Percentiles rank a stretch among this genome's conserved stretches.
Conservation (phyloP, 2,113 vertebrate species). For the Microtus richardsoni region DNA sequence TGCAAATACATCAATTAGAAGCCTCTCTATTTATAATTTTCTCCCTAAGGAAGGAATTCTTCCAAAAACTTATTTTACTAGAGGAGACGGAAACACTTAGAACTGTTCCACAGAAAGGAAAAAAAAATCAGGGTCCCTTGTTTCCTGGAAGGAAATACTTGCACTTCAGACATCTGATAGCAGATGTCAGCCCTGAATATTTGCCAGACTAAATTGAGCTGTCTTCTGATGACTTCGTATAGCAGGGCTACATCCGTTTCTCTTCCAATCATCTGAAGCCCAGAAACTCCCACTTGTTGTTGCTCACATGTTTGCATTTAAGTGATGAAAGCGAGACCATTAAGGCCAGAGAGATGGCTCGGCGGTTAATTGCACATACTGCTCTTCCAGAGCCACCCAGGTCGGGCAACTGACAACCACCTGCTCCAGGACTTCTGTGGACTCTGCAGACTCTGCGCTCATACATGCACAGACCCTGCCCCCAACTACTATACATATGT, state of each 20-base stretch:
- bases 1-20: conserved; percentile 15
- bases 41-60: not conserved
- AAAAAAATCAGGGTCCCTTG: conserved; percentile 14
- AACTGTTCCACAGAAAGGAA: not conserved
- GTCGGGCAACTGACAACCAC: not conserved
- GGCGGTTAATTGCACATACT: not conserved
- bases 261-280: conserved; percentile 3
- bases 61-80: conserved; percentile 22
- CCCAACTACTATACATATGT: not conserved
- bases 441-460: not conserved
- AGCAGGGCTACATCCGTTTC: not conserved
- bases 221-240: conserved; percentile 39
- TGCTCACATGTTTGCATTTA: not conserved
- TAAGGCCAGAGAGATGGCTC: not conserved
- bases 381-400: not conserved
- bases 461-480: not conserved
- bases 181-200: conserved; percentile 44
- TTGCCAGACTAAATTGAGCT: conserved; percentile 52
- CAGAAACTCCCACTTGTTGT: not conserved
- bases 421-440: not conserved
- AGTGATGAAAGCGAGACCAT: not conserved
- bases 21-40: not conserved
- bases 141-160: conserved; percentile 57
- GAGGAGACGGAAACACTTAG: not conserved
- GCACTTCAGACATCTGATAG: conserved; percentile 2